Evolutionary conservation across 1,140 invertebrate genomes (phyloP).

Genomic region (Cryptotermes secundus): DNA sequence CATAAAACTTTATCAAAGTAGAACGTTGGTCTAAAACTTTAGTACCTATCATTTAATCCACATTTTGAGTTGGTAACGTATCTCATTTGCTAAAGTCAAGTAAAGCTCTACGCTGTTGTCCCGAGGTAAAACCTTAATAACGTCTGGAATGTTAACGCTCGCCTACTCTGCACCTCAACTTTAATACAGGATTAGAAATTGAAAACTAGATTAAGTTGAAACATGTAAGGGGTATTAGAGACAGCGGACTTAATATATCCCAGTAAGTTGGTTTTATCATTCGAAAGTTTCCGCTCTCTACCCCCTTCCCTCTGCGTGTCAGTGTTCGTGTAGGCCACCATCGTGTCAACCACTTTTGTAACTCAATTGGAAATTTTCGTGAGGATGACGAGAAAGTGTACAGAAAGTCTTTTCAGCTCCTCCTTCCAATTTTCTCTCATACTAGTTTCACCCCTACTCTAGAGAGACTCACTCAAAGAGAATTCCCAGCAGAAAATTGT

Average conservation of each 20-base stretch:
- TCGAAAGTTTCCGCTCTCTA: neutral
- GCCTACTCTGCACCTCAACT: neutral
- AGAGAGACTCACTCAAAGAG: slow-evolving; percentile 7
- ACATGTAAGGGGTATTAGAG: neutral
- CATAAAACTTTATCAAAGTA: neutral
- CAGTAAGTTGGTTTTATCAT: slow-evolving; percentile 8
- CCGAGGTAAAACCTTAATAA: neutral
- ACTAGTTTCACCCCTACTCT: neutral
- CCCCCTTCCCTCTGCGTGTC: neutral
- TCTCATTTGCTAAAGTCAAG: neutral
- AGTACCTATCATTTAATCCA: neutral
- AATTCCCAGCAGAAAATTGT: slow-evolving; percentile 19
- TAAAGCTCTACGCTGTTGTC: neutral
- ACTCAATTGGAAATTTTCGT: slow-evolving; percentile 14
- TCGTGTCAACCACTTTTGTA: slow-evolving; percentile 4
- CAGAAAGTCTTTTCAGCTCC: neutral
- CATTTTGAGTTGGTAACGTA: neutral
- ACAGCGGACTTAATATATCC: neutral
- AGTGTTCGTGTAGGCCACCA: neutral
- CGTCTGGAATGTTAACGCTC: neutral
- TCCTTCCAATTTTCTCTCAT: neutral
- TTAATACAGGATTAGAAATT: slow-evolving; percentile 12
- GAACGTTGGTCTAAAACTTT: too few relatives aligned
- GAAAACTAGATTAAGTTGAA: slow-evolving; percentile 9
- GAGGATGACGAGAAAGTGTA: neutral